Percentiles rank a stretch among this genome's conserved stretches.
These are phyloP conservation scores for Aurelia sp. DNA, from an alignment of 30 jellyfish, hydroid and myxozoan genomes.

Conservation along the genomic window DNA sequence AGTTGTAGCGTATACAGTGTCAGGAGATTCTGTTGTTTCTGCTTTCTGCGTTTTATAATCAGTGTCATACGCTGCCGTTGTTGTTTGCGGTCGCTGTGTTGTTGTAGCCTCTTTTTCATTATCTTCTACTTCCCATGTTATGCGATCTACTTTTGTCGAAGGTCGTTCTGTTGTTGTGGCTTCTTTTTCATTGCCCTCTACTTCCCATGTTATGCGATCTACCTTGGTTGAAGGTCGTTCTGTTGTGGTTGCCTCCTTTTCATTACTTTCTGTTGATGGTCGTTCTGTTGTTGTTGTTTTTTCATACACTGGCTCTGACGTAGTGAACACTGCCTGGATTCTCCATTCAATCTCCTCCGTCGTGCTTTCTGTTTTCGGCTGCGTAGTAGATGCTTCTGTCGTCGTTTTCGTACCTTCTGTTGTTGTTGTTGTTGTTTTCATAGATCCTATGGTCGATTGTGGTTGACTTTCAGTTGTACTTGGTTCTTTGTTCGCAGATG, in stretches of 20 bases:
- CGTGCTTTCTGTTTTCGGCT: conserved; percentile 16
- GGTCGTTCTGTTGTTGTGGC: conserved; percentile 36
- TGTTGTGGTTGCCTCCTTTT: background rate
- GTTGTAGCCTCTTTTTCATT: conserved; percentile 8
- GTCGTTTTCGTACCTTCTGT: conserved; percentile 11
- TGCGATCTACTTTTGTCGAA: conserved; percentile 1
- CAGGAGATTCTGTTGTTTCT: conserved; percentile 16
- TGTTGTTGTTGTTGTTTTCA: background rate
- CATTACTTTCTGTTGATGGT: background rate
- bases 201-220: conserved; percentile 30
- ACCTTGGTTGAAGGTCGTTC: conserved; percentile 32
- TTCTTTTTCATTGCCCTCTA: background rate
- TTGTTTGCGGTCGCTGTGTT: conserved; percentile 9
- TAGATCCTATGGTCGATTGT: too few species aligned
- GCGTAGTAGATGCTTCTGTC: conserved; percentile 29
- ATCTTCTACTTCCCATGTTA: background rate
- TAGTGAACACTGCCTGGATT: conserved; percentile 32
- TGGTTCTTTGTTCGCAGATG: too few species aligned
- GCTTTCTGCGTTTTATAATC: background rate
- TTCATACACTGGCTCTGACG: conserved; percentile 31
- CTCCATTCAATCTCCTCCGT: conserved; percentile 62
- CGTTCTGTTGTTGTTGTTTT: background rate
- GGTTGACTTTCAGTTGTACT: too few species aligned
- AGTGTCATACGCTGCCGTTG: background rate
- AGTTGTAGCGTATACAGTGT: background rate